Percentiles rank a stretch among this genome's conserved stretches.
Conservation (phyloP, 2,113 vertebrate species). For the Anoura caudifer region DNA sequence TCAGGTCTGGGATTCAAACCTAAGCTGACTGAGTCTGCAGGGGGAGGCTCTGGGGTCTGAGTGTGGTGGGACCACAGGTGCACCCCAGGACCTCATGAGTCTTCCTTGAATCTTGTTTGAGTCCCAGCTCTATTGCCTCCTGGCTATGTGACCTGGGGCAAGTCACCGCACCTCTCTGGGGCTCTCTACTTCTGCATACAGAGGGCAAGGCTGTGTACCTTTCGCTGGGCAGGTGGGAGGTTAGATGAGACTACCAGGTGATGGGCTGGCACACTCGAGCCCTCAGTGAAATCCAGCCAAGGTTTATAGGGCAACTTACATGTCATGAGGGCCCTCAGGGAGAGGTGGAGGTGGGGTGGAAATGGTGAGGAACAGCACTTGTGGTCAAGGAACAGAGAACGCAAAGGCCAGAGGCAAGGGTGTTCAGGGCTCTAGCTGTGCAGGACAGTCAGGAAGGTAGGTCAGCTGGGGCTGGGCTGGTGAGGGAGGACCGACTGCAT, state of each 20-base stretch:
- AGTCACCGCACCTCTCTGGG: background rate
- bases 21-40: background rate
- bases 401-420: background rate
- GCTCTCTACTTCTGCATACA: background rate
- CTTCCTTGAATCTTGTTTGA: background rate
- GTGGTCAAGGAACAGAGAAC: background rate
- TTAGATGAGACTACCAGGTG: background rate
- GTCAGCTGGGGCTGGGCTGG: background rate
- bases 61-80: background rate
- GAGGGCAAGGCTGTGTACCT: background rate
- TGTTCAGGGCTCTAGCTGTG: background rate
- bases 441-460: background rate
- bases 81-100: rapidly evolving
- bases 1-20: no score
- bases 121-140: background rate
- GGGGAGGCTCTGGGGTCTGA: background rate
- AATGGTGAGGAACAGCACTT: rapidly evolving
- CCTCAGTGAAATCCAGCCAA: background rate
- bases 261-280: background rate
- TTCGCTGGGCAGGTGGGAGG: background rate
- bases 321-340: background rate
- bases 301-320: rapidly evolving
- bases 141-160: background rate
- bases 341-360: background rate
- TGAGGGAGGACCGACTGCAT: rapidly evolving